phyloP scores from a whole-genome alignment of 2,797 vertebrate genomes.

The Clarias laeviceps region DNA sequence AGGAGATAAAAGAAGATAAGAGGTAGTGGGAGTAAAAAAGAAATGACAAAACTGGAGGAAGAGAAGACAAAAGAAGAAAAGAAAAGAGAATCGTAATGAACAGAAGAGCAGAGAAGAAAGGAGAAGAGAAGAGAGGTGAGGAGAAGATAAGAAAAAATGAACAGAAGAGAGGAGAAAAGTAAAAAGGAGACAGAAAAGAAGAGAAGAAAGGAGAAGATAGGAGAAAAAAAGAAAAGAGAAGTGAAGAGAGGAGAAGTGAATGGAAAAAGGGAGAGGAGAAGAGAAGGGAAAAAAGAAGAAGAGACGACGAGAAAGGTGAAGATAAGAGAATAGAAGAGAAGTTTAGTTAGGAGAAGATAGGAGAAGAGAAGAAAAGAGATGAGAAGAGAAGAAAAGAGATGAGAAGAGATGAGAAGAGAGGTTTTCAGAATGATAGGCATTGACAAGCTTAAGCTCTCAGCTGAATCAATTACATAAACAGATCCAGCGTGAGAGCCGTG shows the following conservation, averaged over 20 bases:
- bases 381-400: not conserved
- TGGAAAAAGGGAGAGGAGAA: too few species aligned
- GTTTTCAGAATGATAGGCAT: conserved; percentile 23
- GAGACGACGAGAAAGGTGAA: not conserved
- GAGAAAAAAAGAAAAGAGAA: not conserved
- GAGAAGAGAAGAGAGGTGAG: not conserved
- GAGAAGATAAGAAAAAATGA: too few species aligned
- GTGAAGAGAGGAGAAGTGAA: not conserved
- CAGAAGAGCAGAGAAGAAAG: not conserved
- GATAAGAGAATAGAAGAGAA: not conserved
- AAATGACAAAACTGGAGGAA: not conserved
- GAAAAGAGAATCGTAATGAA: not conserved
- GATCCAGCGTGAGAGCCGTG: conserved; percentile 36
- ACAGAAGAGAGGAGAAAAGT: not conserved
- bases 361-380: not conserved
- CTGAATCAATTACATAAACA: conserved; percentile 45
- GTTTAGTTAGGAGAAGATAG: not conserved
- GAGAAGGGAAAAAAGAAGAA: not conserved
- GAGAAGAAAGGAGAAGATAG: too few species aligned
- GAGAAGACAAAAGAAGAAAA: not conserved
- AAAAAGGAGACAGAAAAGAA: not conserved
- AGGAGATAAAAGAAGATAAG: not conserved
- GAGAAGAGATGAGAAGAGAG: not conserved
- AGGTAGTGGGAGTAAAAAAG: not conserved
- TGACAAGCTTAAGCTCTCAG: conserved; percentile 36